phyloP scores from a whole-genome alignment of 2,113 vertebrate species.

The Sinosuthora webbiana region DNA sequence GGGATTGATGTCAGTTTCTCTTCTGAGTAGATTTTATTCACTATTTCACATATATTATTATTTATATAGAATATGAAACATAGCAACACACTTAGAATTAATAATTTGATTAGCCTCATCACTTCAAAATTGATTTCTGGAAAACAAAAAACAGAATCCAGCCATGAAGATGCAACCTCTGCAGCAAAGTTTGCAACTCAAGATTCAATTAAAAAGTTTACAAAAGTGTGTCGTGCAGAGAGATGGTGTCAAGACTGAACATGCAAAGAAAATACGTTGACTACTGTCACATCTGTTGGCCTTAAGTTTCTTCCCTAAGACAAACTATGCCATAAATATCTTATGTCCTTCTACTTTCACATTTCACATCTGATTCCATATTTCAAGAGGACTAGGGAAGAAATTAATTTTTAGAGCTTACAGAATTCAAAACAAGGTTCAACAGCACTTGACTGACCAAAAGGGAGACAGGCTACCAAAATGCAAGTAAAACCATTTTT shows the following conservation, averaged over 20 bases:
- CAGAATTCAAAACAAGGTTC: not conserved
- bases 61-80: not conserved
- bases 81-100: not conserved
- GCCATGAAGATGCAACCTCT: not conserved
- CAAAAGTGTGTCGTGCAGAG: not conserved
- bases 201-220: not conserved
- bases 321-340: not conserved
- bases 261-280: not conserved
- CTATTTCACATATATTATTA: not conserved
- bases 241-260: not conserved
- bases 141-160: not conserved
- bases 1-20: not conserved
- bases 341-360: not conserved
- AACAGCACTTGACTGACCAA: not conserved
- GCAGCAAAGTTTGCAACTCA: not conserved
- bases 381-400: not conserved
- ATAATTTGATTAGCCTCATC: not conserved
- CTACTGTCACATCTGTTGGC: not conserved
- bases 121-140: not conserved
- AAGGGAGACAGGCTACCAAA: conserved; percentile 22
- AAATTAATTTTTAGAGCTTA: not conserved
- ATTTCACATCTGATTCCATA: not conserved
- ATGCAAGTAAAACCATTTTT: not conserved
- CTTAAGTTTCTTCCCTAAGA: not conserved
- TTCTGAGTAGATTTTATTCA: not conserved